These are phyloP conservation scores for Yponomeuta malinellus DNA, from an alignment of 2,888 invertebrate species.

Conservation along the genomic window DNA sequence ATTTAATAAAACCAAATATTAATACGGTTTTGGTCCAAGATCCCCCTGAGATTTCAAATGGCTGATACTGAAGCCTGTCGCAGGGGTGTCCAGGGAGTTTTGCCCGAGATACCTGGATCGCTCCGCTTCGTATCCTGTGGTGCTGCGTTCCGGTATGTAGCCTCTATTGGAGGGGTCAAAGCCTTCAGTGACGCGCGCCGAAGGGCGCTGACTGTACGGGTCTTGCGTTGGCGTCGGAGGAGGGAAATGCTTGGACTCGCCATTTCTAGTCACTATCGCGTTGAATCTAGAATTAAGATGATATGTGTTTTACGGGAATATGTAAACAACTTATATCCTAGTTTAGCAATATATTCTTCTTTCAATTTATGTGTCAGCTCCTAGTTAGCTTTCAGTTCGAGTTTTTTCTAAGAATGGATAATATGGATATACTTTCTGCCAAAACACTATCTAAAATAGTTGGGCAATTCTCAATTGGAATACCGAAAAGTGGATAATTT, in stretches of 20 bases:
- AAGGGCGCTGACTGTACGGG: not conserved
- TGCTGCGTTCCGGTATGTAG: constrained; percentile 23
- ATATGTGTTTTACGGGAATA: not conserved
- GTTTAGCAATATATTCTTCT: no score
- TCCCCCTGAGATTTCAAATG: constrained; percentile 27
- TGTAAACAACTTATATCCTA: no score
- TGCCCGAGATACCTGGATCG: constrained; percentile 25
- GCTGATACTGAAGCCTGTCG: constrained; percentile 42
- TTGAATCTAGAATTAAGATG: constrained; percentile 41
- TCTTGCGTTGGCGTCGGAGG: constrained; percentile 19
- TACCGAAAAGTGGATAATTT: no score
- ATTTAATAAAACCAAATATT: not conserved
- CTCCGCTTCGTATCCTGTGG: constrained; percentile 22
- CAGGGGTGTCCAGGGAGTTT: constrained; percentile 29
- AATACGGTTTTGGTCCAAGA: constrained; percentile 13
- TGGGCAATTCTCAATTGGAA: no score
- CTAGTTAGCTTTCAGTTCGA: no score
- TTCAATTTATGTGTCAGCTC: no score
- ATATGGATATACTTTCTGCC: no score
- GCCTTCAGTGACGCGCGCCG: constrained; percentile 2
- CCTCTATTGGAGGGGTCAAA: constrained; percentile 16
- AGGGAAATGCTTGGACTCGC: constrained; percentile 39
- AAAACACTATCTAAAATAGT: no score
- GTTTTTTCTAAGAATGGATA: no score
- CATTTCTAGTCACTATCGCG: constrained; percentile 52